Evolutionary conservation across 2,797 vertebrate genomes (phyloP), one percentile per base, ranked within the genome.

Genomic region (Coilia nasus): DNA sequence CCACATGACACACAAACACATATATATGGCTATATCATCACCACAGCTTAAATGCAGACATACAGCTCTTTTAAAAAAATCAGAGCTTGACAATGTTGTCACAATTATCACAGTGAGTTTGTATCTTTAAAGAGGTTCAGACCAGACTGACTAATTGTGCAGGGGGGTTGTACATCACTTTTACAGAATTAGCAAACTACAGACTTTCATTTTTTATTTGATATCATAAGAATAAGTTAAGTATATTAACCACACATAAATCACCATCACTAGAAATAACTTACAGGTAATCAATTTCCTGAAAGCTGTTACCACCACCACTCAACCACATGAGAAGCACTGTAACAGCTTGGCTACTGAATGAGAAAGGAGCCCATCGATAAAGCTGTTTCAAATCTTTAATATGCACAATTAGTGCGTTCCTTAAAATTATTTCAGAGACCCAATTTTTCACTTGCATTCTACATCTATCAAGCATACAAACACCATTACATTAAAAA

Each of bases 81-180:
- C 11, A 71, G 31, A 71, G 25, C 12, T 35, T 35, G 25, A 71
- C 64, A 71, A 12, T 71, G 14, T 71, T 14, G 25, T 71, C 28
- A 71, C 31, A 71, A 35, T 71, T 21, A 62, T 62, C 64, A 71
- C 64, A 71, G 64, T 71, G 28, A 31, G 2, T 71, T 71, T 62
- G 23, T 62, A n/a, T 62, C 10, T 23, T 62, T 7, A 62, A 31
- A 71, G 64, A 5, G 0, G 28, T 28, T 5, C 11, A 15, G 62
- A 64, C 23, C 64, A 71, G 64, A 31, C 31, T 35, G 28, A 71
- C 64, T 12, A 11, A 31, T 71, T 71, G 11, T 71, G 28, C 9
- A 71, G 10, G 28, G 35, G 0, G 28, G 64, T 0, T 31, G 11
- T 64, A 64, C 23, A 28, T 64, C n/a, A 64, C 62, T 25, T 64